Base-by-base conservation (phyloP, 2,797 vertebrate species). In the Spondyliosoma cantharus region DNA sequence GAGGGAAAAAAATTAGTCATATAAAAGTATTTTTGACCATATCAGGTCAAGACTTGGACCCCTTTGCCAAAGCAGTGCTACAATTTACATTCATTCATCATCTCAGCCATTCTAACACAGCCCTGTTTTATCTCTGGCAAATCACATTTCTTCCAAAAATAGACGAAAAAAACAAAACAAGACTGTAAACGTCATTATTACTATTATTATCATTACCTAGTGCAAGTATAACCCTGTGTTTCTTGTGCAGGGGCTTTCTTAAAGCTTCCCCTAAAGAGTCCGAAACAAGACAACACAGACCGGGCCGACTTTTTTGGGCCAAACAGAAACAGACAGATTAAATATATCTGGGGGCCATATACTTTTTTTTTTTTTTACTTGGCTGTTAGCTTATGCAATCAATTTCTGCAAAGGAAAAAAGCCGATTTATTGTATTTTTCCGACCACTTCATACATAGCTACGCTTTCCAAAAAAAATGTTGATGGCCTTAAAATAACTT, bases 211-310 rank as follows among this genome's bases (percentile, higher is more conserved):
- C 37, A 37, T 77, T 62, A 91, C 80, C 90, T 89, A 93, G 93
- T 95, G 94, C 94, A 95, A 93, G 90, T 85, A 80, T 72, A 86
- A 92, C 88, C 88, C 88, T 90, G 86, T 86, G 67, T 84, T 91
- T 89, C 85, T 85, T 84, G 78, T 90, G 80, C 90, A 89, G 80
- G 29, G 82, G 88, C 77, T 78, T 76, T 89, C 58, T 88, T 90
- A 89, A 90, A 90, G 86, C 89, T 85, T 90, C 76, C 56, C 71
- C 56, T 74, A 83, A 76, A 84, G 32, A 88, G 72, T 68, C 32
- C 19, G 4, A 72, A 74, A 75, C 43, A 71, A 63, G 56, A 86
- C 60, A 75, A 82, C 81, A 80, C 27, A 86, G 48, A 71, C 43
- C 57, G 84, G 77, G 67, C 80, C 72, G 75, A 67, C 67, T 52